These are phyloP conservation scores for Rhopilema esculentum DNA, from an alignment of 30 jellyfish, hydroid and myxozoan genomes.

Conservation along the genomic window DNA sequence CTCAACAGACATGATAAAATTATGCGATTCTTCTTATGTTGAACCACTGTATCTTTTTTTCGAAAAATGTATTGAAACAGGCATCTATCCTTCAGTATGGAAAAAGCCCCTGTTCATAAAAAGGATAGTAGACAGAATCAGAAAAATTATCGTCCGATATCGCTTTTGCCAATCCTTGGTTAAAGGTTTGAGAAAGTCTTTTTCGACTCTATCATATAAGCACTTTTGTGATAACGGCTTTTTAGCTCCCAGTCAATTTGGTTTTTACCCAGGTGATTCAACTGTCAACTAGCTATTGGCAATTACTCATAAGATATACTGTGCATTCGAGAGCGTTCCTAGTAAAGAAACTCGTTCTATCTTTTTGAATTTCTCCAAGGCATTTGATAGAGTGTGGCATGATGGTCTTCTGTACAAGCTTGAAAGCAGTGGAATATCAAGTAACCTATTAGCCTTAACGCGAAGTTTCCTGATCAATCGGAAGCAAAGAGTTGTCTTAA, in stretches of 20 bases:
- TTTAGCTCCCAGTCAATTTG: slow-evolving; percentile 4
- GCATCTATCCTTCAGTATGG: too few species aligned
- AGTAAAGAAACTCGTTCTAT: slow-evolving; percentile 17
- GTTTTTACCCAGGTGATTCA: slow-evolving; percentile 11
- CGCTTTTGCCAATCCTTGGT: too few species aligned
- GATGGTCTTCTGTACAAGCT: slow-evolving; percentile 14
- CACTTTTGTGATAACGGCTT: too few species aligned
- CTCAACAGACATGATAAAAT: too few species aligned
- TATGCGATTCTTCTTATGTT: too few species aligned
- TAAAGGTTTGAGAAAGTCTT: too few species aligned
- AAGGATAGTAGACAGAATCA: too few species aligned
- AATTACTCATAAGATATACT: slow-evolving; percentile 9
- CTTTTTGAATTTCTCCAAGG: slow-evolving; percentile 6
- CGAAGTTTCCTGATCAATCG: slow-evolving; percentile 10
- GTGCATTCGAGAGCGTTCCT: slow-evolving; percentile 1
- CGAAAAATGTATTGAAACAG: too few species aligned
- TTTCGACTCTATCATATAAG: too few species aligned
- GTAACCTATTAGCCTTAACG: background rate
- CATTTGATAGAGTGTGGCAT: slow-evolving; percentile 6
- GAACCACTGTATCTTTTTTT: too few species aligned
- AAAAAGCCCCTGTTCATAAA: too few species aligned
- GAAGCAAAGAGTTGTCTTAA: background rate
- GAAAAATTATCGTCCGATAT: too few species aligned
- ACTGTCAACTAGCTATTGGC: background rate
- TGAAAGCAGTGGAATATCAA: slow-evolving; percentile 10